phyloP scores from a whole-genome alignment of 2,888 invertebrate species.

The Volucella inanis region DNA sequence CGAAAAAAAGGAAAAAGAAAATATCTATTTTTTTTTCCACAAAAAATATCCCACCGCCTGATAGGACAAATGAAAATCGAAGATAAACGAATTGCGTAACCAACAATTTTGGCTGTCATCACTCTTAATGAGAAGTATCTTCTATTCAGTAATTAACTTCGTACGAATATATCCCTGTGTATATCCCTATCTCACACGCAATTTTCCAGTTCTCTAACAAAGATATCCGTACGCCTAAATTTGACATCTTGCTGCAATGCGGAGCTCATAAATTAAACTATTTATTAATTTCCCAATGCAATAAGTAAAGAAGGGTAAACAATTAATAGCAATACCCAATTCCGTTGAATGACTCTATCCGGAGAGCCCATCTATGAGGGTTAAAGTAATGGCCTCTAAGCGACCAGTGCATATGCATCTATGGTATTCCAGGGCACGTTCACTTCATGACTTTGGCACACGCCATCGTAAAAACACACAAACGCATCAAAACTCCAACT shows the following conservation, averaged over 20 bases:
- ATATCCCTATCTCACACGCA: too few species aligned
- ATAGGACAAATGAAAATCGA: too few species aligned
- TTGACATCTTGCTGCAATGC: constrained; percentile 24
- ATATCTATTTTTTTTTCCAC: too few species aligned
- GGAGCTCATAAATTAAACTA: constrained; percentile 50
- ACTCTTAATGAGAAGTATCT: too few species aligned
- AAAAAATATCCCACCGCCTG: too few species aligned
- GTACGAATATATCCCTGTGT: too few species aligned
- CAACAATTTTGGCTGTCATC: too few species aligned
- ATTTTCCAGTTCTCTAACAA: background rate
- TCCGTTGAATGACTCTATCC: constrained; percentile 26
- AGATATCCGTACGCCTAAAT: background rate
- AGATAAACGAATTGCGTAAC: too few species aligned
- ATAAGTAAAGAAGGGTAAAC: constrained; percentile 29
- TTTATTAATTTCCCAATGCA: constrained; percentile 53
- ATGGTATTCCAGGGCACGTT: constrained; percentile 55
- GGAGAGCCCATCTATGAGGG: constrained; percentile 47
- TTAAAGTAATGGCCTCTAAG: constrained; percentile 34
- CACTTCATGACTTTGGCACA: constrained; percentile 47
- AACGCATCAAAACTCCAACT: background rate
- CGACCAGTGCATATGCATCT: constrained; percentile 21
- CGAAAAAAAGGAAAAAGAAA: too few species aligned
- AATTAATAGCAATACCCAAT: constrained; percentile 29
- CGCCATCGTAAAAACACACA: constrained; percentile 35
- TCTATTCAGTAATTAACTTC: too few species aligned